A percentile compares a stretch with the other conserved stretches of the same genome.
phyloP scores from a whole-genome alignment of 2,797 vertebrate species.

The Hozukius guyotensis region DNA sequence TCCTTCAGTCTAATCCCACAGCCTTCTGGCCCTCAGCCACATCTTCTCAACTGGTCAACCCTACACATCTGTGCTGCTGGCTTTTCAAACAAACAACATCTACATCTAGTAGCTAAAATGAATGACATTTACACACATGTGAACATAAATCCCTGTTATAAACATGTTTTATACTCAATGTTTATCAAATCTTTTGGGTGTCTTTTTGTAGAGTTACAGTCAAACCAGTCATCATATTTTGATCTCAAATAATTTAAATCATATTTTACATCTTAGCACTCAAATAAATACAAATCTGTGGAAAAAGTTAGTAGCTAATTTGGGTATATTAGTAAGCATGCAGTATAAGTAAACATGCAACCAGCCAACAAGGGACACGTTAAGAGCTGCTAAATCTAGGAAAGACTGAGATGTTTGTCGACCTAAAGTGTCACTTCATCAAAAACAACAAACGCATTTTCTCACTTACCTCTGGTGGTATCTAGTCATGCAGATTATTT shows the following conservation, averaged over 20 bases:
- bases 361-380: constrained; percentile 27
- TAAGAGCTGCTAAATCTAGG: not conserved
- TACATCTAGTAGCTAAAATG: not conserved
- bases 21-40: constrained; percentile 65
- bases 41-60: constrained; percentile 74
- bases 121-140: not conserved
- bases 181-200: not conserved
- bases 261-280: not conserved
- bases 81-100: not conserved
- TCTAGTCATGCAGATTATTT: not conserved
- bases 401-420: not conserved
- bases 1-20: constrained; percentile 28
- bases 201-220: not conserved
- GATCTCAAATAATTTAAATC: not conserved
- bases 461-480: not conserved
- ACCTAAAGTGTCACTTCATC: constrained; percentile 13
- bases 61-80: not conserved
- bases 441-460: not conserved
- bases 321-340: constrained; percentile 50
- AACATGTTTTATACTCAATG: not conserved
- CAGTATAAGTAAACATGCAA: constrained; percentile 48
- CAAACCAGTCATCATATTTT: not conserved
- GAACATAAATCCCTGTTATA: not conserved
- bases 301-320: constrained; percentile 10
- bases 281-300: constrained; percentile 2